These are phyloP conservation scores for Phaonia tiefii DNA, from an alignment of 2,888 invertebrate species.

Conservation along the genomic window DNA sequence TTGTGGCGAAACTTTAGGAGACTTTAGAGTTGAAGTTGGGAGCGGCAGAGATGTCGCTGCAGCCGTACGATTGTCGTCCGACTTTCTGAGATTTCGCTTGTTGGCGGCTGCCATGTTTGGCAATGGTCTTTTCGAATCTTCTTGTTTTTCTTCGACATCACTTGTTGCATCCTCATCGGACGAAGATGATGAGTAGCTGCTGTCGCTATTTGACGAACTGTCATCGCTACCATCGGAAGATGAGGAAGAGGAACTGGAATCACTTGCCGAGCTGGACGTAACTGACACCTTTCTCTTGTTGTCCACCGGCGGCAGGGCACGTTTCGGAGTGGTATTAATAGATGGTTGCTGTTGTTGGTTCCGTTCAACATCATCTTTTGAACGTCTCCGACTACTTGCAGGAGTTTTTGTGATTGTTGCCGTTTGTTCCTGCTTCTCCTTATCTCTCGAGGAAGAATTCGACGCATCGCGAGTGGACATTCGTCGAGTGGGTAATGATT, in stretches of 20 bases:
- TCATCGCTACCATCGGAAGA: conserved; percentile 73
- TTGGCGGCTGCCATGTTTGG: conserved; percentile 52
- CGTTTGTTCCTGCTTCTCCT: conserved; percentile 33
- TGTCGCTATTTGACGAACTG: conserved; percentile 73
- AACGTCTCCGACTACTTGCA: conserved; percentile 68
- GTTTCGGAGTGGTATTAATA: conserved; percentile 56
- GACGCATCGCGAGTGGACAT: conserved; percentile 69
- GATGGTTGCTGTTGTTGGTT: conserved; percentile 51
- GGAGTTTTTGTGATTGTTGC: conserved; percentile 50
- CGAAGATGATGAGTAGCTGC: conserved; percentile 71
- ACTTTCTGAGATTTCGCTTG: conserved; percentile 74
- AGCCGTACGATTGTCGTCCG: conserved; percentile 67
- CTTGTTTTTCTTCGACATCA: conserved; percentile 67
- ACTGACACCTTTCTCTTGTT: conserved; percentile 71
- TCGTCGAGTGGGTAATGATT: conserved; percentile 68
- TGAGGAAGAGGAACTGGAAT: conserved; percentile 73
- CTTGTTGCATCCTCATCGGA: conserved; percentile 68
- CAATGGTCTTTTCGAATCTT: conserved; percentile 44
- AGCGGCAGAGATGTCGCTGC: conserved; percentile 49
- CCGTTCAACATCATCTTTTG: conserved; percentile 70
- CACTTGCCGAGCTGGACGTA: conserved; percentile 76
- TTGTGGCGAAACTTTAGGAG: conserved; percentile 68
- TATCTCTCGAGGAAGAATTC: conserved; percentile 12
- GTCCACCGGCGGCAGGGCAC: conserved; percentile 51
- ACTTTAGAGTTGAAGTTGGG: conserved; percentile 46